Evolutionary conservation across 2,888 invertebrate genomes (phyloP), one percentile per base, ranked within the genome.

Genomic region (Sabatieria punctata): DNA sequence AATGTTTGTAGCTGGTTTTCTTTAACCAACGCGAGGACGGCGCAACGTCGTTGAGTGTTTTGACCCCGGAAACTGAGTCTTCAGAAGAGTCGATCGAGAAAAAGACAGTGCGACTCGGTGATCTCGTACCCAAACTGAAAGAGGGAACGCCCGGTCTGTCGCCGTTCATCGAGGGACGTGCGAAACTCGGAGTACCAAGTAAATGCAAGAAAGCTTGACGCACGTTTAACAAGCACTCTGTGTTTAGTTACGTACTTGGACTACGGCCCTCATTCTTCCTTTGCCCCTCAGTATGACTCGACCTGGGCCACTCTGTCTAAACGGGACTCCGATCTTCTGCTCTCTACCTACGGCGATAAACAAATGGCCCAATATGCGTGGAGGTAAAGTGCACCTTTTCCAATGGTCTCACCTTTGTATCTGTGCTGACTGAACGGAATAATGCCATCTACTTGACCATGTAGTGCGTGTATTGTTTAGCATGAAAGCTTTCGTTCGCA

Each of bases 271-370:
- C 97, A 86, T 72, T 81, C 58, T n/a, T 88, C 91, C 0, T 91
- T 91, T 71, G 93, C 91, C 2, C 97, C 97, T 0, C 78, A 81
- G 35, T 88, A 85, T 68, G 97, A 99, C 69, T 89, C 91, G 0
- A 86, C 91, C 4, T 93, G 93, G 72, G 80, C 95, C 0, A 89
- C 85, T 59, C 71, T 93, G 49, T 83, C 79, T 26, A 84, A 85
- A 65, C 86, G 86, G 52, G 91, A 93, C 64, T 82, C 85, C 0
- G 88, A 91, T 60, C 68, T 93, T 54, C 78, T 95, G 2, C 78
- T 84, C 58, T 79, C 83, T 54, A 89, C 93, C 0, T 85, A 95
- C 62, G 93, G 85, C 65, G 69, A 69, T 52, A 84, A 85, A 56
- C 79, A 80, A 1, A 84, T 86, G 0, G 78, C 82, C 13, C 78